Evolutionary conservation across 2,888 invertebrate genomes (phyloP), one percentile per base, ranked within the genome.

Genomic region (Diarsia rubi): DNA sequence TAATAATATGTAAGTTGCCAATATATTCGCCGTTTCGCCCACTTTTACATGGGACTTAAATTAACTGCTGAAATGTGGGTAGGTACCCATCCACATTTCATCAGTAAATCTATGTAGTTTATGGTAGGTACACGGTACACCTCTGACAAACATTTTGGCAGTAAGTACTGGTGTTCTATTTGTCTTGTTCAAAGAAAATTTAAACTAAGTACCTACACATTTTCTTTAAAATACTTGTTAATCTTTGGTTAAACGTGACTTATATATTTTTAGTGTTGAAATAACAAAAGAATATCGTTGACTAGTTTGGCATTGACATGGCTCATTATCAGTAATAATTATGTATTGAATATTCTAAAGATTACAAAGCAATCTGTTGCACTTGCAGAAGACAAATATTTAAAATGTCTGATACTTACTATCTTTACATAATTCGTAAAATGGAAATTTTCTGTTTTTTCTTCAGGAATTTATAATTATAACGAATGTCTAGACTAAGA

Each of bases 361-460:
- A 65, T 54, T 66, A 78, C 44, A 75, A 78, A 75, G 37, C 11
- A 78, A 52, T 69, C 45, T 45, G 19, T 52, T 52, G 14, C 24
- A 59, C 14, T 52, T 52, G 14, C 24, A 59, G 42, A 59, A 42
- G 42, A 45, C 78, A 44, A 75, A 78, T 52, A 69, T 52, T 57
- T 62, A 63, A 54, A 45, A 69, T 42, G n/a, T n/a, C 45, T 69
- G 37, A 54, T n/a, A n/a, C 47, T 37, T 27, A 49, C 27, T 76
- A 60, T 76, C n/a, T 76, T 21, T 45, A 69, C 5, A 52, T 16
- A 37, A 62, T 47, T 54, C 19, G 16, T 11, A 52, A 54, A 9
- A 63, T 31, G 31, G 21, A 54, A 12, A 16, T 16, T 45, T 45
- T 37, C 44, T 49, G 42, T 37, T 24, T 11, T 21, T 14, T 47